Evolutionary conservation across 2,113 vertebrate genomes (phyloP).

Genomic region (Anseranas semipalmata): DNA sequence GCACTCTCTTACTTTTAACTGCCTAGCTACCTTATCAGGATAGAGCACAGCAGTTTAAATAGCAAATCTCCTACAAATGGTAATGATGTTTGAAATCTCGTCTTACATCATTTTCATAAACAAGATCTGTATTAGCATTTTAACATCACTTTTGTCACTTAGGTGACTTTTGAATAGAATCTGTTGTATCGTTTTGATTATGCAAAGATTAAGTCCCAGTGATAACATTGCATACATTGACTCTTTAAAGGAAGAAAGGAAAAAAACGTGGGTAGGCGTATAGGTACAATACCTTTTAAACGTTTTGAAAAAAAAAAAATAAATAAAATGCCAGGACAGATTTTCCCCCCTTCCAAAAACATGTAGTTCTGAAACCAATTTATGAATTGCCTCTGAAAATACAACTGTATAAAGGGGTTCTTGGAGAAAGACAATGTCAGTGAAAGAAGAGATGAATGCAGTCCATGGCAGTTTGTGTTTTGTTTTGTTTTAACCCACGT

Average conservation of each 20-base stretch:
- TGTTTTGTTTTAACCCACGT: not conserved
- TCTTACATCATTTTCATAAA: not conserved
- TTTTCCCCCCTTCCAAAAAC: not conserved
- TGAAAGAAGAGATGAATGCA: conserved; percentile 5
- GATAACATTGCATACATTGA: not conserved
- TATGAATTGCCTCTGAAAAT: not conserved
- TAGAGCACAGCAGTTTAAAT: not conserved
- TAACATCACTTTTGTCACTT: not conserved
- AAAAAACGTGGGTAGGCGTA: not conserved
- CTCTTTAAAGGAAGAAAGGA: not conserved
- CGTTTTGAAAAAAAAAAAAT: not conserved
- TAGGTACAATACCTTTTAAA: not conserved
- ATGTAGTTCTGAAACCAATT: not conserved
- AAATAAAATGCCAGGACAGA: not conserved
- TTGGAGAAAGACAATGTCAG: not conserved
- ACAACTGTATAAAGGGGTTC: not conserved
- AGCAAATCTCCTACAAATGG: not conserved
- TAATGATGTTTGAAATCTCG: not conserved
- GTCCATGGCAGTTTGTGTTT: not conserved
- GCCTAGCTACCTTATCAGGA: not conserved
- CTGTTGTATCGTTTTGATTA: not conserved
- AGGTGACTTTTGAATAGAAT: not conserved
- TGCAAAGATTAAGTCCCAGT: not conserved
- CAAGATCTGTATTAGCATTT: not conserved
- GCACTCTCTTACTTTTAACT: not conserved